phyloP scores from a whole-genome alignment of 2,888 invertebrate species.

The Pristionchus japonicus region DNA sequence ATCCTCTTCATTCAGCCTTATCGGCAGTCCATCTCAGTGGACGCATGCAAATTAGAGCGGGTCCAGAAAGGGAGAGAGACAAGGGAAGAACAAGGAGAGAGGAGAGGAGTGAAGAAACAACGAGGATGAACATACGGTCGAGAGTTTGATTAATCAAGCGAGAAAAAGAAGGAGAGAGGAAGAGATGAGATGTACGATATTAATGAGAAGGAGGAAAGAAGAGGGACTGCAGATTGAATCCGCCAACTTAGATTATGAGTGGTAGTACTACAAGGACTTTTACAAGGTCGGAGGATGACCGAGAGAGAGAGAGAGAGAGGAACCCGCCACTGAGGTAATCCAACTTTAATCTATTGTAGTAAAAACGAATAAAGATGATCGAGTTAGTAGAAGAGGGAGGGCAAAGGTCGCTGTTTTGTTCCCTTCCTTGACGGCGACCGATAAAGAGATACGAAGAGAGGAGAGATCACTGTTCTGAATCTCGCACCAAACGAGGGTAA shows the following conservation, averaged over 20 bases:
- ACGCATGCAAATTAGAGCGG: slow-evolving; percentile 28
- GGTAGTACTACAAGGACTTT: slow-evolving; percentile 5
- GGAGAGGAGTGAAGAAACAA: background rate
- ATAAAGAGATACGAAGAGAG: no score
- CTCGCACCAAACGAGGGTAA: background rate
- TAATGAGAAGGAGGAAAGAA: background rate
- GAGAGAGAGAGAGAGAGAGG: no score
- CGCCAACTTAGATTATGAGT: slow-evolving; percentile 10
- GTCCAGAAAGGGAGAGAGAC: background rate
- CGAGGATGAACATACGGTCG: background rate
- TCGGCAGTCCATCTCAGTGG: background rate
- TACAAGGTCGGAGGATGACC: background rate
- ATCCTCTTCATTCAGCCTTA: background rate
- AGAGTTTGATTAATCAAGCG: slow-evolving; percentile 19
- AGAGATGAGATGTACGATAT: background rate
- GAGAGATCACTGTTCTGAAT: background rate
- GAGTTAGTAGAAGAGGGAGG: slow-evolving; percentile 34
- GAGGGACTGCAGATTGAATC: background rate
- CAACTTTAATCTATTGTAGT: background rate
- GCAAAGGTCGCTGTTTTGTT: slow-evolving; percentile 8
- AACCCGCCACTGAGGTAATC: background rate
- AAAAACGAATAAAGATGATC: slow-evolving; percentile 7
- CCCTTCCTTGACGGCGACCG: background rate
- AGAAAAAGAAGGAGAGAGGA: background rate
- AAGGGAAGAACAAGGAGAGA: background rate